phyloP scores from a whole-genome alignment of 2,113 vertebrate genomes.

The Engraulis encrasicolus region DNA sequence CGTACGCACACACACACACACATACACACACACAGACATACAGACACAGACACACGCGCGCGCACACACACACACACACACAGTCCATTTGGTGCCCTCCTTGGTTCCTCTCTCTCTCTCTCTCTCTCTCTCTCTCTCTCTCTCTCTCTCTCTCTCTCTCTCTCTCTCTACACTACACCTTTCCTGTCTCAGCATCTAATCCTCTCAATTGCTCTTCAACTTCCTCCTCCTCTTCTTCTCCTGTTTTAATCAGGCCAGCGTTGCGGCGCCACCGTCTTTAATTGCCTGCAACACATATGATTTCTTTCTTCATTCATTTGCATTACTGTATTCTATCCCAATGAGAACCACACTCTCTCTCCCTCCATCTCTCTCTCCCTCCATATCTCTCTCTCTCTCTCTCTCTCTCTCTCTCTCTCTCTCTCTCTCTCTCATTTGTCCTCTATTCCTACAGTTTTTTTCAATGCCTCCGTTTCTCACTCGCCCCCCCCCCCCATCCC shows the following conservation, averaged over 20 bases:
- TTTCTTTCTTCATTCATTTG: too few species aligned
- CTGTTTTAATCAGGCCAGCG: too few species aligned
- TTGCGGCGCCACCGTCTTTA: too few species aligned
- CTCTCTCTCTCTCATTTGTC: conserved; percentile 9
- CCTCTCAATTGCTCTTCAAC: too few species aligned
- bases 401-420: background rate
- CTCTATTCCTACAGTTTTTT: conserved; percentile 24
- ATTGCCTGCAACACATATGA: too few species aligned
- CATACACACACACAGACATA: too few species aligned
- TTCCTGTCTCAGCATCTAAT: conserved; percentile 4
- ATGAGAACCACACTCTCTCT: too few species aligned
- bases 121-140: too few species aligned
- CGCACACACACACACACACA: conserved; percentile 7
- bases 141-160: too few species aligned
- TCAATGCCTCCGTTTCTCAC: background rate
- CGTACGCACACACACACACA: too few species aligned
- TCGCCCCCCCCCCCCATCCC: background rate
- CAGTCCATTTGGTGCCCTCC: conserved; percentile 35
- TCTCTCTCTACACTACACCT: background rate
- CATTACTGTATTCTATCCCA: conserved; percentile 25
- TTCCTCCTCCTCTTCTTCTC: too few species aligned
- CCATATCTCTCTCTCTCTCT: background rate
- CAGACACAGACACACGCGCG: background rate
- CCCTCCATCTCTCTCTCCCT: background rate
- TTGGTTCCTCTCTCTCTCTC: too few species aligned